Evolutionary conservation across 2,888 invertebrate species (phyloP).

Genomic region (Tetragnatha montana): DNA sequence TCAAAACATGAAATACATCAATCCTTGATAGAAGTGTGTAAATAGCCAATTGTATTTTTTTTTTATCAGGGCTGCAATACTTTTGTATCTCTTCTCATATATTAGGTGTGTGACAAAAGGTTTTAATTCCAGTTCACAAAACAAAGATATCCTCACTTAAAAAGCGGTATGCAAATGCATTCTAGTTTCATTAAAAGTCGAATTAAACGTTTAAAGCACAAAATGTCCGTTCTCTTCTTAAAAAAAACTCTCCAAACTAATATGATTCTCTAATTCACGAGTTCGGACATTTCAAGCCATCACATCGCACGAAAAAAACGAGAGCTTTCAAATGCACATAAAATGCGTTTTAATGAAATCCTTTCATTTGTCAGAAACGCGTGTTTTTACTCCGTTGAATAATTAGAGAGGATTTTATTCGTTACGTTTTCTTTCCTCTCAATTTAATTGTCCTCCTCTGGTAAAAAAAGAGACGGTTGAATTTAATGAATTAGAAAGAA

Average conservation of each 20-base stretch:
- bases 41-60: too few species aligned
- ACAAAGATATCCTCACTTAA: too few species aligned
- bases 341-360: background rate
- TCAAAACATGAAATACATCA: too few species aligned
- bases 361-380: background rate
- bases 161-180: too few species aligned
- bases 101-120: too few species aligned
- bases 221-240: too few species aligned
- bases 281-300: background rate
- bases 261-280: background rate
- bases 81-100: too few species aligned
- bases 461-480: background rate
- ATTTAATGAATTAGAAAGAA: conserved; percentile 20
- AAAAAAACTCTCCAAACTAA: background rate
- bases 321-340: background rate
- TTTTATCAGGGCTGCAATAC: too few species aligned
- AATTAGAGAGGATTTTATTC: background rate
- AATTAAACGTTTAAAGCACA: too few species aligned
- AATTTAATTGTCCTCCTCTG: background rate
- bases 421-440: background rate
- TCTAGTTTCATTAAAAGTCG: too few species aligned
- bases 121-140: too few species aligned
- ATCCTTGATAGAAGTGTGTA: too few species aligned
- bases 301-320: background rate
- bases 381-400: background rate